A percentile compares a stretch with the other conserved stretches of the same genome.
Conservation (phyloP, 2,888 invertebrate species). For the Brachylomia viminalis region DNA sequence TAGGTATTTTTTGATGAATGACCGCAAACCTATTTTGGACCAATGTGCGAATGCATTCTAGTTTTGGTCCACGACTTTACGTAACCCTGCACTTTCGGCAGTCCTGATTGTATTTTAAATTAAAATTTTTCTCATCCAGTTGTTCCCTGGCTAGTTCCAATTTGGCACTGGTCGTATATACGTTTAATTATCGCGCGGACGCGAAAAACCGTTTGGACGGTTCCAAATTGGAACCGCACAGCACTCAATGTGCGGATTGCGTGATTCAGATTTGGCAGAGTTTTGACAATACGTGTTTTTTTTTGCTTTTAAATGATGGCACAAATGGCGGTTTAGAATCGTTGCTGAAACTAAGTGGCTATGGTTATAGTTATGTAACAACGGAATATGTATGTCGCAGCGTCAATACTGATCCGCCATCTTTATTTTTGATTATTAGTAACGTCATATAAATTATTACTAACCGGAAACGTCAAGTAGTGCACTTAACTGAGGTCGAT, state of each 20-base stretch:
- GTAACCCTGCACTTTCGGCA: not conserved
- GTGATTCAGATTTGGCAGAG: constrained; percentile 35
- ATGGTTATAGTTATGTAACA: not conserved
- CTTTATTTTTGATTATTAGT: too few species aligned
- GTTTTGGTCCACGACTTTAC: not conserved
- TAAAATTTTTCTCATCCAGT: constrained; percentile 19
- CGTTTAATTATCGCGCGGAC: constrained; percentile 43
- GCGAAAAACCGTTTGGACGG: too few species aligned
- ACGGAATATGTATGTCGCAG: not conserved
- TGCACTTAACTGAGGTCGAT: too few species aligned
- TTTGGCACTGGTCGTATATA: constrained; percentile 47
- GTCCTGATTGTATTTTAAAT: constrained; percentile 36
- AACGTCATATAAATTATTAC: too few species aligned
- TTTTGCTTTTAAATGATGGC: not conserved
- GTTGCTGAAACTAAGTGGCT: not conserved
- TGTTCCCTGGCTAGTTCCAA: constrained; percentile 18
- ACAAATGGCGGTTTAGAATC: not conserved
- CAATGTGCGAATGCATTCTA: not conserved
- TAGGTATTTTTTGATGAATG: not conserved
- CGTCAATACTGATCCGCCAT: too few species aligned
- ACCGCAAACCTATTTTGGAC: not conserved
- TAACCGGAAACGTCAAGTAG: too few species aligned
- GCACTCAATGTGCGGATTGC: not conserved
- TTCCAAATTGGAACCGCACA: constrained; percentile 41
- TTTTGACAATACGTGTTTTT: not conserved